Evolutionary conservation across 2,888 invertebrate genomes (phyloP), one percentile per base, ranked within the genome.

Genomic region (Pterostichus madidus): DNA sequence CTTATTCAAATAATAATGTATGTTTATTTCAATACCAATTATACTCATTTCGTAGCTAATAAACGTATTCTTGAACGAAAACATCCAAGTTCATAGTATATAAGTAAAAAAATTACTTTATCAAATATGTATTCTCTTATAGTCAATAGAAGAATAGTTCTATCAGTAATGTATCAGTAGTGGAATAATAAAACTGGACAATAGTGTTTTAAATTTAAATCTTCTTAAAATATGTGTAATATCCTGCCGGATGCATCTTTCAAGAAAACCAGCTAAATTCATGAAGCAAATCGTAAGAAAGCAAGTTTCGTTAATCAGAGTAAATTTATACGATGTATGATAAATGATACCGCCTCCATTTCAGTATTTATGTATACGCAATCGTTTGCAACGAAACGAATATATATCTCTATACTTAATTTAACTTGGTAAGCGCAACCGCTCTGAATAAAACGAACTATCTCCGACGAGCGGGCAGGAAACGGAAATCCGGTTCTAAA

Each of bases 401-500:
- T 71, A 71, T 71, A 71, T 71, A 71, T 71, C 39, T 71, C 44
- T 71, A 15, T 71, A 71, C 68, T 71, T 71, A 71, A 71, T 71
- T 71, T 71, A 71, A 71, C 68, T 71, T 71, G 68, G 68, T 44
- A 17, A 44, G 39, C 15, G 68, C 44, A 71, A 17, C 68, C 44
- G 68, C 46, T 11, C 68, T 71, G 44, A 71, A 71, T 71, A 71
- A 71, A 81, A 81, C 81, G 61, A 81, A 81, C 75, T 81, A 81
- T 81, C 81, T 80, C 53, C 46, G 56, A 13, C 39, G 56, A 53
- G 53, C 61, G 46, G 81, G 39, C 75, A 56, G 81, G 81, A 81
- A 81, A 75, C 81, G 81, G 81, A 81, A 75, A 81, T 81, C 81
- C 81, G 81, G 56, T 59, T 81, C 56, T 59, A 81, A 81, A 81